Evolutionary conservation across 30 jellyfish, hydroid and myxozoan genomes (phyloP).

Genomic region (Nemopilema nomurai): DNA sequence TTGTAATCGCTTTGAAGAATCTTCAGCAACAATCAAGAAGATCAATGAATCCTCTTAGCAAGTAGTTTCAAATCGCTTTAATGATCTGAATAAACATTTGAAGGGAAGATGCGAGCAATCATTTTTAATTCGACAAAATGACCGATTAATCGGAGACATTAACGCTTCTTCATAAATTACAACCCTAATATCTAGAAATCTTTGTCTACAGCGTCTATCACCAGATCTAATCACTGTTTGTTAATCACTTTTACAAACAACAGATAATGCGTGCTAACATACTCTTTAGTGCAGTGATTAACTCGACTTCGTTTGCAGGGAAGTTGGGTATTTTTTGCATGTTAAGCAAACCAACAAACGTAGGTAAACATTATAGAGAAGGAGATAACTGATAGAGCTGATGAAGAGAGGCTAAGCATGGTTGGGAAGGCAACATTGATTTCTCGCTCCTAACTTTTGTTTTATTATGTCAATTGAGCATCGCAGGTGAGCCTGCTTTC

Average conservation of each 20-base stretch:
- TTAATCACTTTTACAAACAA: background rate
- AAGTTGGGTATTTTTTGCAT: too few species aligned
- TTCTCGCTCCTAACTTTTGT: background rate
- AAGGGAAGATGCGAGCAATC: background rate
- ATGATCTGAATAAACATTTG: background rate
- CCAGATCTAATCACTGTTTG: background rate
- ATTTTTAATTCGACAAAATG: background rate
- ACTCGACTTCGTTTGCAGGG: too few species aligned
- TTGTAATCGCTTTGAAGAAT: too few species aligned
- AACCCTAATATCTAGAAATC: background rate
- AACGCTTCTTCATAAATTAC: background rate
- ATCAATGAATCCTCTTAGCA: background rate
- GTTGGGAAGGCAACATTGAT: background rate
- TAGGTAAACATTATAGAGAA: background rate
- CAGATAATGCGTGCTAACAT: too few species aligned
- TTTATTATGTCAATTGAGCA: background rate
- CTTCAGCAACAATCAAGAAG: too few species aligned
- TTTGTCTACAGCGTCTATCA: background rate
- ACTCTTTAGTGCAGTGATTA: too few species aligned
- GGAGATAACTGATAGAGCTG: too few species aligned
- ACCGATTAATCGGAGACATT: background rate
- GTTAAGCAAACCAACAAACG: too few species aligned
- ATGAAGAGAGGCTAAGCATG: too few species aligned
- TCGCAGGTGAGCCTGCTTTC: background rate
- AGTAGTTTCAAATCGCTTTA: slow-evolving; percentile 2